phyloP scores from a whole-genome alignment of 2,797 vertebrate genomes.

The Liparis tanakae region DNA sequence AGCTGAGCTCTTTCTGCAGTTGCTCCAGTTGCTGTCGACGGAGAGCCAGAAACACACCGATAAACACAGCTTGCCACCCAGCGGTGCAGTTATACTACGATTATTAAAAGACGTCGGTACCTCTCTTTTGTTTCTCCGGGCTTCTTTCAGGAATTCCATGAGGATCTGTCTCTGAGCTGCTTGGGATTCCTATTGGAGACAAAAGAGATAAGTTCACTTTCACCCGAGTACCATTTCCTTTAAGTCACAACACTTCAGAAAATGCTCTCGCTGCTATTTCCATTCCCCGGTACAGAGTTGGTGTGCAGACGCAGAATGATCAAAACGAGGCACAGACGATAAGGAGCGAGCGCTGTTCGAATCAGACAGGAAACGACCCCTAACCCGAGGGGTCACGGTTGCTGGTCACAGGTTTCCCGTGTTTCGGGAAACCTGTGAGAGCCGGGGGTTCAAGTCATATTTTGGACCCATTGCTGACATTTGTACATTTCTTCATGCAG shows the following conservation, averaged over 20 bases:
- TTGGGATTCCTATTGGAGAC: slow-evolving; percentile 90
- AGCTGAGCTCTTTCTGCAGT: slow-evolving; percentile 97
- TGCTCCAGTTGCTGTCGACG: slow-evolving; percentile 94
- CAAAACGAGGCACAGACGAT: slow-evolving; percentile 7
- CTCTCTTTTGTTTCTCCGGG: slow-evolving; percentile 98
- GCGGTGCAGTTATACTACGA: background rate
- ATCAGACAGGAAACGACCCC: slow-evolving; percentile 19
- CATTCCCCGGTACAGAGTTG: background rate
- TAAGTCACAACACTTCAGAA: background rate
- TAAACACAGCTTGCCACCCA: background rate
- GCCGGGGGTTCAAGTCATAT: too few species aligned
- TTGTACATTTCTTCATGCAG: background rate
- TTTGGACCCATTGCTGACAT: too few species aligned
- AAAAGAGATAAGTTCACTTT: background rate
- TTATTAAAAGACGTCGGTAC: slow-evolving; percentile 67
- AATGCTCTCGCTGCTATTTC: background rate
- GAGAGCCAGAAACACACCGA: slow-evolving; percentile 24
- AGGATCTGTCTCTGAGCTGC: slow-evolving; percentile 97
- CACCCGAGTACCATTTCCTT: background rate
- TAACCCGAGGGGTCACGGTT: slow-evolving; percentile 17
- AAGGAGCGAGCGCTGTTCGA: slow-evolving; percentile 5
- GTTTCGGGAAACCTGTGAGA: slow-evolving; percentile 1
- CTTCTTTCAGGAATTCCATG: slow-evolving; percentile 99
- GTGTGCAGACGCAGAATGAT: slow-evolving; percentile 2
- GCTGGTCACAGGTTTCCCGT: slow-evolving; percentile 7